phyloP scores from a whole-genome alignment of 2,888 invertebrate species.

The Terebella lapidaria region DNA sequence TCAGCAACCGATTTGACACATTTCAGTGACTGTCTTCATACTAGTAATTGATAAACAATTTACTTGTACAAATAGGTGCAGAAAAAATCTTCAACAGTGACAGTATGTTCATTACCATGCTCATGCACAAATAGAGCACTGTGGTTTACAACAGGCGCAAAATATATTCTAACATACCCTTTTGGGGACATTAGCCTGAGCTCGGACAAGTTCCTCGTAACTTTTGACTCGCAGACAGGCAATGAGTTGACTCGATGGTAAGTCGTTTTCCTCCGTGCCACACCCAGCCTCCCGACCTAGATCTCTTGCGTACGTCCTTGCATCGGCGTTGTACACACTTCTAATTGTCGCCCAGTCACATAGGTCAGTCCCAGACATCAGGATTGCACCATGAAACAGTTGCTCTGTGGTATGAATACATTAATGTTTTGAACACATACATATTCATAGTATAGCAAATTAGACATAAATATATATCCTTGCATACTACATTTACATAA shows the following conservation, averaged over 20 bases:
- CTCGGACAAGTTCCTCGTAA: slow-evolving; percentile 49
- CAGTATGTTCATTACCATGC: no score
- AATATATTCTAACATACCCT: slow-evolving; percentile 29
- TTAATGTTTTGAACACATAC: no score
- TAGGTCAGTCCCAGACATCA: slow-evolving; percentile 55
- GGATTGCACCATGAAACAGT: slow-evolving; percentile 53
- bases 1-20: no score
- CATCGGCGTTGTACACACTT: slow-evolving; percentile 22
- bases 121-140: no score
- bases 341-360: slow-evolving; percentile 48
- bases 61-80: no score
- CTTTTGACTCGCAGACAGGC: slow-evolving; percentile 47
- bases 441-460: no score
- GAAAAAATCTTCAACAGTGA: no score
- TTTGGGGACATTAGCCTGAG: slow-evolving; percentile 40
- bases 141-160: no score
- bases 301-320: slow-evolving; percentile 44
- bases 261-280: slow-evolving; percentile 24
- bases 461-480: no score
- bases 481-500: no score
- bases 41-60: no score
- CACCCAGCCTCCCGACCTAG: slow-evolving; percentile 37
- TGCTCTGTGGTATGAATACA: slow-evolving; percentile 21
- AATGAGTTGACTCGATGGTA: slow-evolving; percentile 40
- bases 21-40: no score